Percentiles rank a stretch among this genome's conserved stretches.
Conservation (phyloP, 2,113 vertebrate species). For the Rhadina sibilatrix region DNA sequence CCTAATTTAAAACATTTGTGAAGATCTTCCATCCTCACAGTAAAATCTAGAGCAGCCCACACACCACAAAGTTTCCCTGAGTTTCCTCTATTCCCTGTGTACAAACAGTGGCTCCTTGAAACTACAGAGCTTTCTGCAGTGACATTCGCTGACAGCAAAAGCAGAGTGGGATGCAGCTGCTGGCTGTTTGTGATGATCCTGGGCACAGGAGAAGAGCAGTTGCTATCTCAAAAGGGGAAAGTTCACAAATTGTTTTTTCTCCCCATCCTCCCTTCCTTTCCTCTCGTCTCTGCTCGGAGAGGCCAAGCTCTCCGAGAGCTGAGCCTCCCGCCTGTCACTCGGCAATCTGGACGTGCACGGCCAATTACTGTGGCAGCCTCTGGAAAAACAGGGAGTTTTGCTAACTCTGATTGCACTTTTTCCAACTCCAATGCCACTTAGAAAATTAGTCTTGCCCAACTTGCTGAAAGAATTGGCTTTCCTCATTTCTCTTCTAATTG, state of each 20-base stretch:
- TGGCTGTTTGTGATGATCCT: background rate
- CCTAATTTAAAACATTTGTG: slow-evolving; percentile 48
- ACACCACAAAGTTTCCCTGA: background rate
- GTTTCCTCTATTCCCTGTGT: background rate
- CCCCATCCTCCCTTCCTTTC: background rate
- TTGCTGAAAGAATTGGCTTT: background rate
- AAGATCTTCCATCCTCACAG: background rate
- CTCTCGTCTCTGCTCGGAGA: background rate
- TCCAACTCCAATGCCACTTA: background rate
- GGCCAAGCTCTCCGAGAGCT: background rate
- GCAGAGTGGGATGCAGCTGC: background rate
- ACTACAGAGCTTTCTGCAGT: background rate
- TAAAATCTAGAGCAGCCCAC: background rate
- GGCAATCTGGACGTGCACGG: background rate
- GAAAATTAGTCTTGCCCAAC: background rate
- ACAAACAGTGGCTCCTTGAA: background rate
- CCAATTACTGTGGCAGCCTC: background rate
- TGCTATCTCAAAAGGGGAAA: slow-evolving; percentile 13
- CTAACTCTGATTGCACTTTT: background rate
- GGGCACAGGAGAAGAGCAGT: background rate
- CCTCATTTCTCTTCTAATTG: background rate
- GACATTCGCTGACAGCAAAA: background rate
- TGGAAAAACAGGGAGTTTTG: background rate
- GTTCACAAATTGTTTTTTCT: slow-evolving; percentile 16
- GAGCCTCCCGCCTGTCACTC: background rate